Conservation (phyloP, 2,113 vertebrate genomes). For the Ictalurus furcatus region DNA sequence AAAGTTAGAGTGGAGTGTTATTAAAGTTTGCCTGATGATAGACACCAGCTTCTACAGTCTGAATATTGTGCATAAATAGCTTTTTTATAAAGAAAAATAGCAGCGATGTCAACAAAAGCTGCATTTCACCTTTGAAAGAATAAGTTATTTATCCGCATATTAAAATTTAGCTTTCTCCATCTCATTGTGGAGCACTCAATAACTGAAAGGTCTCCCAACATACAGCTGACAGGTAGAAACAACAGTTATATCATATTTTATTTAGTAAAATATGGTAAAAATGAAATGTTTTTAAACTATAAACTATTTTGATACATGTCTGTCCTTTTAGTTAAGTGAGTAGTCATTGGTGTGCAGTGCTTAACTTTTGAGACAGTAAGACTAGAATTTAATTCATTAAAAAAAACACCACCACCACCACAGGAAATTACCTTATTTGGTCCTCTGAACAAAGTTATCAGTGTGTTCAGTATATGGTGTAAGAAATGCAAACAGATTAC, state of each 20-base stretch:
- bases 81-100: not conserved
- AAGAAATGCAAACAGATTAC: not conserved
- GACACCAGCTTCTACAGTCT: not conserved
- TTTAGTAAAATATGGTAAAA: too few species aligned
- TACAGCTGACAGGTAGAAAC: not conserved
- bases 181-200: too few species aligned
- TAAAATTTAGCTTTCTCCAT: not conserved
- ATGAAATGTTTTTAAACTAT: too few species aligned
- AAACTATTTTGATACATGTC: not conserved
- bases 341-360: too few species aligned
- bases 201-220: too few species aligned
- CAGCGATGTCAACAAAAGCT: not conserved
- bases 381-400: too few species aligned
- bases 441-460: too few species aligned
- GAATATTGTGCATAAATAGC: not conserved
- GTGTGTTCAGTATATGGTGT: slow-evolving; percentile 49
- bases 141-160: not conserved
- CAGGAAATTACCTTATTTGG: not conserved
- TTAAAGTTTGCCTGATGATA: not conserved
- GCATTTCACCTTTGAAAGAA: not conserved
- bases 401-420: too few species aligned
- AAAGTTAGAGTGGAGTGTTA: not conserved
- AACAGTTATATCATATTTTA: not conserved
- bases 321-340: not conserved
- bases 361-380: not conserved